Percentiles rank a stretch among this genome's conserved stretches.
Conservation (phyloP, 2,113 vertebrate genomes). For the Campylomormyrus tamandua region DNA sequence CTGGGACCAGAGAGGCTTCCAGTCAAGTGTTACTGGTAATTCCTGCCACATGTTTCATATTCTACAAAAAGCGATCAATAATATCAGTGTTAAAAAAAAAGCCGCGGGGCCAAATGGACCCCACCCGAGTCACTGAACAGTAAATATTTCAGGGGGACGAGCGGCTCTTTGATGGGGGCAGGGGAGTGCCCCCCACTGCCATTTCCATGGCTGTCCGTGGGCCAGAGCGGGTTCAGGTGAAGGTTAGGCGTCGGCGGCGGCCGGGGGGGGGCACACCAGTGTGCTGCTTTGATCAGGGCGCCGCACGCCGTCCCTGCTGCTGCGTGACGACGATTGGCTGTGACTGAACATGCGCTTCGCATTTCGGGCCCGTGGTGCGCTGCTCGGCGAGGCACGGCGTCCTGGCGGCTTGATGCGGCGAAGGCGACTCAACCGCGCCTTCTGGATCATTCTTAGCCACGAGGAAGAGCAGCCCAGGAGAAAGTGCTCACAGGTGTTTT, state of each 20-base stretch:
- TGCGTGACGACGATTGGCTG: slow-evolving; percentile 57
- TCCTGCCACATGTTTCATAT: slow-evolving; percentile 62
- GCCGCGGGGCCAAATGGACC: slow-evolving; percentile 35
- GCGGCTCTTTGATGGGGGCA: slow-evolving; percentile 3
- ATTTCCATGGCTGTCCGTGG: neutral
- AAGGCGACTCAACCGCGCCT: neutral
- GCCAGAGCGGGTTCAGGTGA: slow-evolving; percentile 50
- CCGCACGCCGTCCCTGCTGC: slow-evolving; percentile 50
- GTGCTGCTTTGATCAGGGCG: slow-evolving; percentile 61
- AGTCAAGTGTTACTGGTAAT: slow-evolving; percentile 65
- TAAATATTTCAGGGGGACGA: slow-evolving; percentile 61
- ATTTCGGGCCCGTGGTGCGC: slow-evolving; percentile 22
- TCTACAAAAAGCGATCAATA: slow-evolving; percentile 21
- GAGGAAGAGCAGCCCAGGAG: neutral
- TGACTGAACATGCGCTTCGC: slow-evolving; percentile 51
- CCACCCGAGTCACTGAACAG: slow-evolving; percentile 50
- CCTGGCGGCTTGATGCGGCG: neutral
- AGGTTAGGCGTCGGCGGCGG: slow-evolving; percentile 50
- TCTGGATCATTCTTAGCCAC: neutral
- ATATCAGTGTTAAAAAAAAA: slow-evolving; percentile 39
- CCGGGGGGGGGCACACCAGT: slow-evolving; percentile 50
- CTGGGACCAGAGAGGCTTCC: slow-evolving; percentile 52
- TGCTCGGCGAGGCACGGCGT: neutral
- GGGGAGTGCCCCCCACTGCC: neutral
- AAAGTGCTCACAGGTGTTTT: neutral